A percentile compares a stretch with the other conserved stretches of the same genome.
phyloP scores from a whole-genome alignment of 2,113 vertebrate genomes.

The Alouatta palliata region DNA sequence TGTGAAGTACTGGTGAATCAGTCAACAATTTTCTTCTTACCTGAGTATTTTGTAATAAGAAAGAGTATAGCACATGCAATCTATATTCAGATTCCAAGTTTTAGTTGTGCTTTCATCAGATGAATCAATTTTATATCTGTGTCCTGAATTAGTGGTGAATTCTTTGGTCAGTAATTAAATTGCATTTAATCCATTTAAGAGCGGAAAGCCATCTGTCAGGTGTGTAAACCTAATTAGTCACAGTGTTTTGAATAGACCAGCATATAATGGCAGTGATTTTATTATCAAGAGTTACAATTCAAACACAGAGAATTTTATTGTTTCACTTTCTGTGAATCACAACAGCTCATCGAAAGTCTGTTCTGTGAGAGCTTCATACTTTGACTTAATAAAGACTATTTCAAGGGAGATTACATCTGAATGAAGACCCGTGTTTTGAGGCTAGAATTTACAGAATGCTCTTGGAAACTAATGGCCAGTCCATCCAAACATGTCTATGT shows the following conservation, averaged over 20 bases:
- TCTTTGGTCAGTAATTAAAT: slow-evolving; percentile 64
- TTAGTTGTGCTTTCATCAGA: background rate
- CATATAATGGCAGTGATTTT: slow-evolving; percentile 58
- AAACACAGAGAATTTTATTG: slow-evolving; percentile 13
- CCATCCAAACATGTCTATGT: background rate
- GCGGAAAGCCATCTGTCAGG: slow-evolving; percentile 75
- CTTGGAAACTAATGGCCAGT: background rate
- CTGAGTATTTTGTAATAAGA: background rate
- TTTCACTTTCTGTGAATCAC: slow-evolving; percentile 13
- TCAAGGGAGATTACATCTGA: background rate
- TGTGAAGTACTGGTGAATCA: background rate
- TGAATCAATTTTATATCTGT: slow-evolving; percentile 43
- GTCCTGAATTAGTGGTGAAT: slow-evolving; percentile 36
- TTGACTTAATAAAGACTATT: background rate
- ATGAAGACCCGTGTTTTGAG: background rate
- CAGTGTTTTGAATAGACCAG: slow-evolving; percentile 1
- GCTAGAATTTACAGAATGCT: background rate
- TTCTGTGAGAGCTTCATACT: slow-evolving; percentile 1
- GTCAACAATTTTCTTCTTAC: background rate
- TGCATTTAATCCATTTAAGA: slow-evolving; percentile 66
- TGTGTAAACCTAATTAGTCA: slow-evolving; percentile 59
- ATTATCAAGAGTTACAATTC: slow-evolving; percentile 14
- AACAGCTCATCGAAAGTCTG: slow-evolving; percentile 42
- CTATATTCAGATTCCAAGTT: slow-evolving; percentile 2
- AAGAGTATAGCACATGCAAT: background rate